Conservation (phyloP, 2,888 invertebrate genomes). For the Pandemis corylana region DNA sequence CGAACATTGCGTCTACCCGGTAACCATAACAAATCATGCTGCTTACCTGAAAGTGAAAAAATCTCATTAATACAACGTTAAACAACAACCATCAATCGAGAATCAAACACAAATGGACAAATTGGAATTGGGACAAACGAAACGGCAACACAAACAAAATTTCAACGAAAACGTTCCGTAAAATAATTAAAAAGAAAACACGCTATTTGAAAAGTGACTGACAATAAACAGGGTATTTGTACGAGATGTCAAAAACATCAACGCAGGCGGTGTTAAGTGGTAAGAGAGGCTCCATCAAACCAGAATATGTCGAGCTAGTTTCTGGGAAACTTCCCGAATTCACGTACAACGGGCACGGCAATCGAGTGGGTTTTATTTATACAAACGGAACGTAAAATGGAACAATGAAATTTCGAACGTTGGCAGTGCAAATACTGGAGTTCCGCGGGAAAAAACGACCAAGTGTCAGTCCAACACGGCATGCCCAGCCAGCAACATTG, state of each 20-base stretch:
- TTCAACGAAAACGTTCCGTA: background rate
- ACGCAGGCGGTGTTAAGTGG: background rate
- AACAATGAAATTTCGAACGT: slow-evolving; percentile 19
- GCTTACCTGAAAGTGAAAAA: slow-evolving; percentile 37
- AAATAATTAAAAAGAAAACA: background rate
- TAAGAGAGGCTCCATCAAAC: background rate
- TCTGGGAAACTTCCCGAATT: slow-evolving; percentile 19
- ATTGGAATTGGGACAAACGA: background rate
- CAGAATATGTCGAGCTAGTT: slow-evolving; percentile 3
- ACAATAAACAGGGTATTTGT: slow-evolving; percentile 1
- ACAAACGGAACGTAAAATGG: background rate
- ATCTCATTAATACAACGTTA: slow-evolving; percentile 10
- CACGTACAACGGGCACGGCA: background rate
- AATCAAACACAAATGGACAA: background rate
- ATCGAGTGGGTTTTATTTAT: slow-evolving; percentile 33
- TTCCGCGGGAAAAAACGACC: background rate
- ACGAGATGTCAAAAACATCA: background rate
- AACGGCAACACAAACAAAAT: background rate
- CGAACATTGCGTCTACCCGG: background rate
- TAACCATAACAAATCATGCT: slow-evolving; percentile 10
- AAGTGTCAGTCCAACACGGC: background rate
- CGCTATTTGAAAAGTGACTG: background rate
- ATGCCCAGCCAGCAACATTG: too few species aligned
- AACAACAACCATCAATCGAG: slow-evolving; percentile 6
- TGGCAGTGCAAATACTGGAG: slow-evolving; percentile 12